These are phyloP conservation scores for Himalopsyche japonica DNA, from an alignment of 2,888 invertebrate genomes.

Conservation along the genomic window DNA sequence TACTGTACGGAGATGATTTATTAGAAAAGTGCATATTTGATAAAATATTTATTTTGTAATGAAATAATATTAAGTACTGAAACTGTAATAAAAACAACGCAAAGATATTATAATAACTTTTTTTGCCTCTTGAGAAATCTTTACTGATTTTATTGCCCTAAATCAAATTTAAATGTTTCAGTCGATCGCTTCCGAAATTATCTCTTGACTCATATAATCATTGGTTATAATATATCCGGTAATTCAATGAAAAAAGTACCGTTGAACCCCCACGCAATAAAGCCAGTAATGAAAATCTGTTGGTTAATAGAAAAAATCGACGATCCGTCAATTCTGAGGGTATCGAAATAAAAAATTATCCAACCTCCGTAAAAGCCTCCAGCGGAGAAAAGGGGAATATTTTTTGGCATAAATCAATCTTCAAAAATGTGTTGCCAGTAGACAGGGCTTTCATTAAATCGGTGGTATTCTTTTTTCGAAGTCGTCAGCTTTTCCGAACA, in stretches of 20 bases:
- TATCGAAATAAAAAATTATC: not conserved
- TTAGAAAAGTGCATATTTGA: too few relatives aligned
- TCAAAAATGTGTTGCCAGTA: not conserved
- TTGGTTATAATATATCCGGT: not conserved
- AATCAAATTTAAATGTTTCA: not conserved
- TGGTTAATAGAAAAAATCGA: not conserved
- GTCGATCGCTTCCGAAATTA: not conserved
- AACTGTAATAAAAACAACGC: too few relatives aligned
- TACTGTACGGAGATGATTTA: too few relatives aligned
- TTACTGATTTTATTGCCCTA: too few relatives aligned
- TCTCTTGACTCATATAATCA: not conserved
- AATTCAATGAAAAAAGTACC: not conserved
- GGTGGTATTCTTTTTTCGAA: not conserved
- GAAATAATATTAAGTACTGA: too few relatives aligned
- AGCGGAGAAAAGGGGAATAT: not conserved
- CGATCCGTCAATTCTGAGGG: not conserved
- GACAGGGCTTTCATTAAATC: conserved; percentile 6
- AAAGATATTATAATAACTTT: too few relatives aligned
- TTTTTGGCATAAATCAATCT: not conserved
- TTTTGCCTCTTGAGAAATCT: too few relatives aligned
- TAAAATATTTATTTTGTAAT: too few relatives aligned
- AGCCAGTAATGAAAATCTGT: not conserved
- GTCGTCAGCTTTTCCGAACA: conserved; percentile 4
- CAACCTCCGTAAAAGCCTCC: not conserved
- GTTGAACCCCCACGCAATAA: not conserved